Base-by-base conservation (phyloP, 2,797 vertebrate genomes). In the Acanthurus tractus region DNA sequence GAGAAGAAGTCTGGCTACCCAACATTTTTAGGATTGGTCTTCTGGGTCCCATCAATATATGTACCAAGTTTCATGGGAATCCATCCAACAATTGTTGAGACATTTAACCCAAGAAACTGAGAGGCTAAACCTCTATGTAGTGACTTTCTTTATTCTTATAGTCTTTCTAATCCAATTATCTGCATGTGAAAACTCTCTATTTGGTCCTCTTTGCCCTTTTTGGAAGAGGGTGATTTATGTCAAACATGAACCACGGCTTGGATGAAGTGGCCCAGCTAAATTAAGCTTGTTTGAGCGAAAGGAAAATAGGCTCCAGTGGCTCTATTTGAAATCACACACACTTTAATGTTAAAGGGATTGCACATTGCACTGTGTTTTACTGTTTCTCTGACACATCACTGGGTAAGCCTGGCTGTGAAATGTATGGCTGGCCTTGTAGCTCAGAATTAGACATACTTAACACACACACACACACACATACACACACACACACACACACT, bases 351-450 rank as follows among this genome's bases (percentile, higher is more conserved):
- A 58, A 79, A 82, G 38, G 66, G 45, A 81, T 81, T 73, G 66
- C 56, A 66, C 52, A 54, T 36, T 42, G 38, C 77, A 57, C 68
- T 66, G 46, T 76, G 38, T 74, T 83, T 76, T 14, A 42, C 74
- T 79, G 54, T 79, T 59, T 73, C 57, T 72, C 79, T 86, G 78
- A 78, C 64, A 87, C 76, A 78, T 74, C 40, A 10, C 72, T 2
- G 14, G 68, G 80, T 88, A 74, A 90, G 80, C 70, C 65, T 40
- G 25, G 45, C 65, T 82, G 58, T 76, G 70, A 76, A 82, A 83
- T 56, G 64, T 85, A 77, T 79, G 68, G 76, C 79, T 46, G 45
- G 50, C 45, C 48, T 58, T 76, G 57, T 83, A 70, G 74, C 81
- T 79, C 69, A 65, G 65, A 87, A 63, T 70, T 74, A 76, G 64